A percentile compares a stretch with the other conserved stretches of the same genome.
phyloP scores from a whole-genome alignment of 2,797 vertebrate species.

The Philypnodon macrostomus region DNA sequence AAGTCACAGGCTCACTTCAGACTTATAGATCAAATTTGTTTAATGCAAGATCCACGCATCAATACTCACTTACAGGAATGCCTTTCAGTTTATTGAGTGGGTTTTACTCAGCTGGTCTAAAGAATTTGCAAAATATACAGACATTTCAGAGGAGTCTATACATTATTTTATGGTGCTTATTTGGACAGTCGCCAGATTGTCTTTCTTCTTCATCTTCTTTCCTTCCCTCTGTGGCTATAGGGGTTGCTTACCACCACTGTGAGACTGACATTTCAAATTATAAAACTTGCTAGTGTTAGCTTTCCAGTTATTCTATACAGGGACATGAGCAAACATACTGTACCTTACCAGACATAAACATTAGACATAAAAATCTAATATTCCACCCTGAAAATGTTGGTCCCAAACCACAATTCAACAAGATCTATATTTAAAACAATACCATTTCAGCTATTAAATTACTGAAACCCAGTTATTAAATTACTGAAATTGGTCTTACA shows the following conservation, averaged over 20 bases:
- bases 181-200: too few species aligned
- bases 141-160: too few species aligned
- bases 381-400: background rate
- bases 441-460: background rate
- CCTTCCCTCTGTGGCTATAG: too few species aligned
- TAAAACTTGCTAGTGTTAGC: background rate
- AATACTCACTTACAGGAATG: too few species aligned
- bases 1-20: constrained; percentile 10
- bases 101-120: background rate
- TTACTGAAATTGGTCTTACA: background rate
- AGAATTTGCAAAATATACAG: too few species aligned
- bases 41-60: too few species aligned
- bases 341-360: background rate
- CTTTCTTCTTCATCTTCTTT: too few species aligned
- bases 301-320: background rate
- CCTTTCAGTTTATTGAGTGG: background rate
- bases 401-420: background rate
- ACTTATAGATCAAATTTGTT: background rate
- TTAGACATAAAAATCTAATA: background rate
- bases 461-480: constrained; percentile 5
- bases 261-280: too few species aligned
- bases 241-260: too few species aligned
- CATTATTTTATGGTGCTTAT: too few species aligned
- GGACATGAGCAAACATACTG: background rate
- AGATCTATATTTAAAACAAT: background rate